Evolutionary conservation across 2,888 invertebrate species (phyloP), one percentile per base, ranked within the genome.

Genomic region (Gasteruption jaculator): DNA sequence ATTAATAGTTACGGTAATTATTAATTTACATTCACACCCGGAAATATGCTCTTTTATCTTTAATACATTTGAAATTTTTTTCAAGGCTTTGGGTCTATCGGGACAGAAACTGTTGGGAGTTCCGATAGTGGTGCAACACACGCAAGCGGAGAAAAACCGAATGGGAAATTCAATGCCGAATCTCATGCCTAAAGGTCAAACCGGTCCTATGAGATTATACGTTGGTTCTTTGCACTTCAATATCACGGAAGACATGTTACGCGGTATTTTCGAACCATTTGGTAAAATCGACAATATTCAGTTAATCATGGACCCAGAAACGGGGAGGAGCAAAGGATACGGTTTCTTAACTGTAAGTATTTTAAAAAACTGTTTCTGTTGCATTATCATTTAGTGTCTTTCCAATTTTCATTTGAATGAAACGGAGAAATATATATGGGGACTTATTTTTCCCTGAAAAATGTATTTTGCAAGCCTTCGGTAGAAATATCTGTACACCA

Each of bases 181-280:
- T 62, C 76, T 90, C 59, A 84, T 88, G 74, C 90, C 91, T 43
- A 89, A 91, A 70, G 85, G 86, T 40, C 87, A 87, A 71, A 85
- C 86, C 34, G 96, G 97, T 12, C 97, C 97, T 1, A 94, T 97
- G 83, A 82, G 95, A 60, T 75, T 99, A 6, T 97, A 97, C 74
- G 95, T 99, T 40, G 97, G 97, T 20, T 96, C 96, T 12, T 74
- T 99, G 41, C 97, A 99, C 74, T 96, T 95, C 67, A 96, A 97
- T 71, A 97, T 99, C 53, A 95, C 93, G 5, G 97, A 99, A 74
- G 97, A 97, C 51, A 99, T 99, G 99, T 75, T 99, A 41, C 76
- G 89, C 42, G 95, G 95, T 18, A 97, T 99, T 54, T 99, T 99
- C 74, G 97, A 99, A 71, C 96, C 96, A 1, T 97, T 97, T 74